A percentile compares a stretch with the other conserved stretches of the same genome.
Conservation (phyloP, 2,888 invertebrate species). For the Cephalotes varians region DNA sequence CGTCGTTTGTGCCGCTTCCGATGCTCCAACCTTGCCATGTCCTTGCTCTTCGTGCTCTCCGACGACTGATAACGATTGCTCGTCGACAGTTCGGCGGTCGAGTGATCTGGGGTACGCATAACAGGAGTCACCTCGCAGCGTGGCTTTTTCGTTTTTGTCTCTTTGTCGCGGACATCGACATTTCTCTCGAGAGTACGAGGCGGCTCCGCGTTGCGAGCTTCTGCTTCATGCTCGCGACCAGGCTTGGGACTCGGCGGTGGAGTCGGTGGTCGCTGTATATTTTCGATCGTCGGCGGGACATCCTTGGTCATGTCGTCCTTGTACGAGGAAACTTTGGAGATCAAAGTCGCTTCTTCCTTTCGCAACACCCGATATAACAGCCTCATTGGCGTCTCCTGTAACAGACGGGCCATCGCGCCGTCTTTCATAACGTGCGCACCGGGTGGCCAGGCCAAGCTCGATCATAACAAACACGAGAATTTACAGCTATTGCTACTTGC, state of each 20-base stretch:
- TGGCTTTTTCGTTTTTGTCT: slow-evolving; percentile 80
- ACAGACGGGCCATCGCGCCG: slow-evolving; percentile 60
- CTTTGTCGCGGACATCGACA: slow-evolving; percentile 71
- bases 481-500: not conserved
- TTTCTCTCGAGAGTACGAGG: slow-evolving; percentile 61
- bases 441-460: not conserved
- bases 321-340: slow-evolving; percentile 41
- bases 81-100: slow-evolving; percentile 39
- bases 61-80: slow-evolving; percentile 54
- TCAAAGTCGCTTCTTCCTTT: slow-evolving; percentile 67
- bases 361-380: slow-evolving; percentile 78
- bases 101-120: slow-evolving; percentile 77
- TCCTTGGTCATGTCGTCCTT: slow-evolving; percentile 61
- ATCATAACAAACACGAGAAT: not conserved
- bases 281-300: slow-evolving; percentile 74
- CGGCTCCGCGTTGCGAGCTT: slow-evolving; percentile 58
- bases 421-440: slow-evolving; percentile 47
- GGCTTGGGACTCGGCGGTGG: slow-evolving; percentile 82
- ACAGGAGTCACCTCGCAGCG: slow-evolving; percentile 83
- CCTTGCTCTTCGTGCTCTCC: slow-evolving; percentile 69
- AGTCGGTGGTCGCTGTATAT: slow-evolving; percentile 81
- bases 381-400: slow-evolving; percentile 82
- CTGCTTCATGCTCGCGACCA: slow-evolving; percentile 65
- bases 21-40: slow-evolving; percentile 78
- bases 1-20: slow-evolving; percentile 79